These are phyloP conservation scores for Lasioglossum malachurum DNA, from an alignment of 2,888 invertebrate genomes.

Conservation along the genomic window DNA sequence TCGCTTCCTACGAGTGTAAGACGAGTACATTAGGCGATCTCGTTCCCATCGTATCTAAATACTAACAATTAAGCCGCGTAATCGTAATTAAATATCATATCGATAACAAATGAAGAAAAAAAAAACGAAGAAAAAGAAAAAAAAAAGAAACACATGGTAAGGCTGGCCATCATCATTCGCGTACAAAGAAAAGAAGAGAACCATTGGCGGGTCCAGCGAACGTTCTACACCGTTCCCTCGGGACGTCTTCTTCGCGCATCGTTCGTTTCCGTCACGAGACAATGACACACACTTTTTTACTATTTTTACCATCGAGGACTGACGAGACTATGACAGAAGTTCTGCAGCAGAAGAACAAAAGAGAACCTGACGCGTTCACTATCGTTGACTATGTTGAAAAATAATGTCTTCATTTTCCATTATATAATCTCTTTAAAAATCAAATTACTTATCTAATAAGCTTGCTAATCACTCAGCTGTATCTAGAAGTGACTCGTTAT, in stretches of 20 bases:
- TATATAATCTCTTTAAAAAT: background rate
- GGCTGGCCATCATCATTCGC: constrained; percentile 41
- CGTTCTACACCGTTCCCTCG: background rate
- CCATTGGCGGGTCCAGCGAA: constrained; percentile 29
- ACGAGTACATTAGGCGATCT: constrained; percentile 58
- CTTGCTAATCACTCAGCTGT: background rate
- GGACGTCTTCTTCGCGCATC: background rate
- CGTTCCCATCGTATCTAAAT: constrained; percentile 66
- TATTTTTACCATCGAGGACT: constrained; percentile 9
- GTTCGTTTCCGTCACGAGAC: background rate
- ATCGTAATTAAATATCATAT: constrained; percentile 61
- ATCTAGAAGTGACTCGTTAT: background rate
- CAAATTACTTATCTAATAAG: background rate
- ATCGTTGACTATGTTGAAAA: background rate
- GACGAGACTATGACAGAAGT: background rate
- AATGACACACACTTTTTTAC: constrained; percentile 16
- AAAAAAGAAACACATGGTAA: constrained; percentile 39
- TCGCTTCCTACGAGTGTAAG: constrained; percentile 65
- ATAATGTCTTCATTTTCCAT: background rate
- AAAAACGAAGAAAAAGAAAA: background rate
- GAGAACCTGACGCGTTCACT: background rate
- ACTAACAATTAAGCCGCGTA: constrained; percentile 69
- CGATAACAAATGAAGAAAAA: constrained; percentile 56
- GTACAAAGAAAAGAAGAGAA: constrained; percentile 23
- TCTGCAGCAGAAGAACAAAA: background rate